Conservation (phyloP, 2,888 invertebrate genomes). For the Apamea anceps region DNA sequence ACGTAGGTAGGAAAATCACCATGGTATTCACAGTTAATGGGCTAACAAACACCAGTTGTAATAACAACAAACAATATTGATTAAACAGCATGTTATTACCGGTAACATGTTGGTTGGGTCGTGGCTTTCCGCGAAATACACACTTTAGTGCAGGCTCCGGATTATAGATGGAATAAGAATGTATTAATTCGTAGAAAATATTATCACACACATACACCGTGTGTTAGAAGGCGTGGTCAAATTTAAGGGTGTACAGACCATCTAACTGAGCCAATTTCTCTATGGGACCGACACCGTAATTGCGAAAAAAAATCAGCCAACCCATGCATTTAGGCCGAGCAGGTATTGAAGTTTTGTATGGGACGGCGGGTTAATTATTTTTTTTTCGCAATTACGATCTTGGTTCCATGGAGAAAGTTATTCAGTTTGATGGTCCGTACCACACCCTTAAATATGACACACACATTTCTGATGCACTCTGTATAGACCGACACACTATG, state of each 20-base stretch:
- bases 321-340: neutral
- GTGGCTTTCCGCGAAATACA: neutral
- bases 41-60: slow-evolving; percentile 11
- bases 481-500: neutral
- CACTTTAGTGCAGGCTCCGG: neutral
- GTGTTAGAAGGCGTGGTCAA: neutral
- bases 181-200: neutral
- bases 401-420: neutral
- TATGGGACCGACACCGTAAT: neutral
- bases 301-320: neutral
- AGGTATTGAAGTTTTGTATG: neutral
- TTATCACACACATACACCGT: neutral
- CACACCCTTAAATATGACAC: neutral
- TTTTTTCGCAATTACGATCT: neutral
- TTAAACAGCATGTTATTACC: slow-evolving; percentile 3
- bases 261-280: neutral
- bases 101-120: neutral
- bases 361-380: neutral
- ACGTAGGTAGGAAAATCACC: neutral
- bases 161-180: neutral
- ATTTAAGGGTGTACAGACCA: neutral
- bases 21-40: slow-evolving; percentile 12
- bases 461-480: neutral
- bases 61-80: slow-evolving; percentile 30
- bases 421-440: neutral